These are phyloP conservation scores for Drosophila oshimai DNA, from an alignment of 1,140 invertebrate genomes.

Conservation along the genomic window DNA sequence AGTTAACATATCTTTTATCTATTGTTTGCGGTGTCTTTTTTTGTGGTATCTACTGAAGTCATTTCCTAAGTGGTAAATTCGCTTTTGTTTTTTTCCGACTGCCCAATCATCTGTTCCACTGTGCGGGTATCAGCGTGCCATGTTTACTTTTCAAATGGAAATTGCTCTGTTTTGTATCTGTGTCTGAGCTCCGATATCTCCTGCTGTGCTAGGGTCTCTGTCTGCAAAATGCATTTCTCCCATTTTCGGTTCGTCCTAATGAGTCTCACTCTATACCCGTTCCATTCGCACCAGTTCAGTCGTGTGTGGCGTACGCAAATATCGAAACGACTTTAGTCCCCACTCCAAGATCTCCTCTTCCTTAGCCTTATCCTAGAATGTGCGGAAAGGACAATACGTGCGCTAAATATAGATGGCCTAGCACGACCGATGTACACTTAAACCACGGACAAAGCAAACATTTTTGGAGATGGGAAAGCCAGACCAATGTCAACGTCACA, in stretches of 20 bases:
- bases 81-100: slow-evolving; percentile 24
- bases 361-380: not conserved
- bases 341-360: slow-evolving; percentile 7
- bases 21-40: not conserved
- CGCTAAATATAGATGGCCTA: slow-evolving; percentile 51
- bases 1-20: not conserved
- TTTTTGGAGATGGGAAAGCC: not conserved
- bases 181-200: slow-evolving; percentile 35
- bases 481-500: slow-evolving; percentile 36
- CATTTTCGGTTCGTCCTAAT: slow-evolving; percentile 51
- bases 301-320: slow-evolving; percentile 58
- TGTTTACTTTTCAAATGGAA: slow-evolving; percentile 75
- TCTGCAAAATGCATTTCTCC: slow-evolving; percentile 67
- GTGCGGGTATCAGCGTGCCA: slow-evolving; percentile 68
- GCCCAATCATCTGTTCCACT: slow-evolving; percentile 39
- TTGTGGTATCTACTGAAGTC: slow-evolving; percentile 12
- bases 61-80: slow-evolving; percentile 35
- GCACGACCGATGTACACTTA: not conserved
- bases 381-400: slow-evolving; percentile 39
- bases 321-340: slow-evolving; percentile 26
- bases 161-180: slow-evolving; percentile 48
- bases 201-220: slow-evolving; percentile 24
- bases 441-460: slow-evolving; percentile 19
- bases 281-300: not conserved
- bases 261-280: slow-evolving; percentile 15